Conservation (phyloP, 2,113 vertebrate species). For the Nematolebias whitei region DNA sequence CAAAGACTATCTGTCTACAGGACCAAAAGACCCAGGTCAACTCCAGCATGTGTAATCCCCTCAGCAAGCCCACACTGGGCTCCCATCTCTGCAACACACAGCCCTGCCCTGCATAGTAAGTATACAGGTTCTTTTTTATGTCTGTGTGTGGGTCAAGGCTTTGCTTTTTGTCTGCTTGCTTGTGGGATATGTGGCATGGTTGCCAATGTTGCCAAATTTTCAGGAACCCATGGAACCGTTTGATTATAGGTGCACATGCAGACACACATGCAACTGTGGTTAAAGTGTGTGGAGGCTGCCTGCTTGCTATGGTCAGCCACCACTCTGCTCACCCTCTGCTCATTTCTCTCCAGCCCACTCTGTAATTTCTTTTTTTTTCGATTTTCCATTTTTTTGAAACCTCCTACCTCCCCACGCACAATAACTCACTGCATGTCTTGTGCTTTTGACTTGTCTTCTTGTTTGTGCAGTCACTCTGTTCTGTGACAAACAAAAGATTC, state of each 20-base stretch:
- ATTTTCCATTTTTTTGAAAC: slow-evolving; percentile 32
- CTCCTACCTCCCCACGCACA: background rate
- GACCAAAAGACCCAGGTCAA: slow-evolving; percentile 89
- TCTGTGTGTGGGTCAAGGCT: slow-evolving; percentile 26
- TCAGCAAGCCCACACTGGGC: slow-evolving; percentile 81
- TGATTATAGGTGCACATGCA: slow-evolving; percentile 45
- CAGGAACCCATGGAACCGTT: slow-evolving; percentile 30
- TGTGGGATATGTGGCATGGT: slow-evolving; percentile 42
- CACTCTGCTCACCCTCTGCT: slow-evolving; percentile 48
- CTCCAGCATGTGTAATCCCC: slow-evolving; percentile 85
- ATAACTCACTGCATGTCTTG: background rate
- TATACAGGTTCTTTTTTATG: slow-evolving; percentile 43
- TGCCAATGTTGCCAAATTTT: slow-evolving; percentile 61
- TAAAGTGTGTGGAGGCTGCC: slow-evolving; percentile 40
- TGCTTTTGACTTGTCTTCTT: slow-evolving; percentile 6
- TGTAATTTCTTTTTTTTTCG: slow-evolving; percentile 20
- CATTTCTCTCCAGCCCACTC: slow-evolving; percentile 19
- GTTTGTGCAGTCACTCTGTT: background rate
- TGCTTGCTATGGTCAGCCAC: slow-evolving; percentile 62
- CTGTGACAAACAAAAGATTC: background rate
- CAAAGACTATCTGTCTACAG: slow-evolving; percentile 91
- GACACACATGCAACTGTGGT: slow-evolving; percentile 16
- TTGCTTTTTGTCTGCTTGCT: slow-evolving; percentile 20
- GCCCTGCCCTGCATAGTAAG: slow-evolving; percentile 94
- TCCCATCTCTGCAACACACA: slow-evolving; percentile 90